Conservation (phyloP, 2,113 vertebrate species). For the Gymnorhina tibicen region DNA sequence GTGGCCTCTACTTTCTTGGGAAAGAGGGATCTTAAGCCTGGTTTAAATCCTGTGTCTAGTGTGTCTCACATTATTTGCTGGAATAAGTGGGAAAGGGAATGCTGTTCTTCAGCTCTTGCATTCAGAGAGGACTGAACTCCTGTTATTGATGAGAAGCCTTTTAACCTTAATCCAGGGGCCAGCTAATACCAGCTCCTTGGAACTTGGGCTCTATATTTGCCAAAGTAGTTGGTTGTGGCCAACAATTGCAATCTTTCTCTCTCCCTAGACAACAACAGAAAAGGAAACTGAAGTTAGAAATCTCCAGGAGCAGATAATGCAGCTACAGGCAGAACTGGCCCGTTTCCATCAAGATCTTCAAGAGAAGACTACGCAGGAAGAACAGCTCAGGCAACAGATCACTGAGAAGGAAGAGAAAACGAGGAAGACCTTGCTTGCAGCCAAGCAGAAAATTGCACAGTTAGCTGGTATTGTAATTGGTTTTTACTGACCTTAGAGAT, state of each 20-base stretch:
- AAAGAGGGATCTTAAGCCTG: background rate
- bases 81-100: background rate
- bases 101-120: background rate
- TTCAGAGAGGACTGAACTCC: background rate
- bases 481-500: background rate
- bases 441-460: conserved; percentile 91
- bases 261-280: conserved; percentile 79
- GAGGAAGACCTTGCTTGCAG: conserved; percentile 86
- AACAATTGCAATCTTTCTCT: background rate
- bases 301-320: conserved; percentile 83
- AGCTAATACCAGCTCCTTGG: background rate
- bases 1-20: background rate
- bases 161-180: background rate
- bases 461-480: conserved; percentile 72
- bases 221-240: background rate
- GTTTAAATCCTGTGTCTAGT: background rate
- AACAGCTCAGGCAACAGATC: conserved; percentile 87
- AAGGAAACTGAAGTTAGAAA: conserved; percentile 82
- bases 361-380: conserved; percentile 85
- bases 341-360: conserved; percentile 88
- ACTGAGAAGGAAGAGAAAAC: conserved; percentile 94
- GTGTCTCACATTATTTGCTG: background rate
- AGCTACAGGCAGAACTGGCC: conserved; percentile 82
- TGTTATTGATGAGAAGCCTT: background rate
- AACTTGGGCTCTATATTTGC: background rate